Conservation (phyloP, 2,113 vertebrate species). For the Leucosticte australis region DNA sequence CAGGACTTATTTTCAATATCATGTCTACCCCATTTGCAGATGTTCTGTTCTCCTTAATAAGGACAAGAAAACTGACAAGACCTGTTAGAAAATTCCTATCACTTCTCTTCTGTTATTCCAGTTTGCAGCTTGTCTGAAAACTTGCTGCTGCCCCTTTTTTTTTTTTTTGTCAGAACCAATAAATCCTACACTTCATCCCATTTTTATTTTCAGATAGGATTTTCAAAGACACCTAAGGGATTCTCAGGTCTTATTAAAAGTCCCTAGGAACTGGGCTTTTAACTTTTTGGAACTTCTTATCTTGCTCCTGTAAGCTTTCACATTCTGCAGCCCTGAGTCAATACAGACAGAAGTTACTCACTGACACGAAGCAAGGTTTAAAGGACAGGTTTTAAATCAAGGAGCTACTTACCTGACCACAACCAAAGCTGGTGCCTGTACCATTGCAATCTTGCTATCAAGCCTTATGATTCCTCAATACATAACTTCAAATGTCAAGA, state of each 20-base stretch:
- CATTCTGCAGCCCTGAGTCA: neutral
- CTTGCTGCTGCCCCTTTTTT: neutral
- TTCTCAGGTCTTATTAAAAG: slow-evolving; percentile 19
- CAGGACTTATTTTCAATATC: slow-evolving; percentile 39
- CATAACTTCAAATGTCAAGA: neutral
- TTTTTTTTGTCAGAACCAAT: neutral
- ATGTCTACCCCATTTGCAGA: slow-evolving; percentile 2
- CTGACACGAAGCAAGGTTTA: neutral
- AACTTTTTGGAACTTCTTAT: slow-evolving; percentile 24
- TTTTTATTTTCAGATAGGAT: slow-evolving; percentile 40
- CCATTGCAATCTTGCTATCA: neutral
- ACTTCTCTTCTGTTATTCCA: slow-evolving; percentile 9
- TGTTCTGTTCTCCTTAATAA: slow-evolving; percentile 25
- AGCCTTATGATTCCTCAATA: neutral
- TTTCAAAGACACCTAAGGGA: slow-evolving; percentile 24
- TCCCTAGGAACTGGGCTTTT: neutral
- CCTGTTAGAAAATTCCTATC: neutral
- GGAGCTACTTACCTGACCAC: neutral
- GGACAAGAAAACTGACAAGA: neutral
- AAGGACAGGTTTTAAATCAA: neutral
- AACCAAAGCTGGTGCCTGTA: neutral
- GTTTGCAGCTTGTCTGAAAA: slow-evolving; percentile 16
- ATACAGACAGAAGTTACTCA: neutral
- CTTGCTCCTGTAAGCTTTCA: neutral
- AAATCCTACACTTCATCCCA: slow-evolving; percentile 29